Evolutionary conservation across 2,113 vertebrate species (phyloP).

Genomic region (Myiozetetes cayanensis): DNA sequence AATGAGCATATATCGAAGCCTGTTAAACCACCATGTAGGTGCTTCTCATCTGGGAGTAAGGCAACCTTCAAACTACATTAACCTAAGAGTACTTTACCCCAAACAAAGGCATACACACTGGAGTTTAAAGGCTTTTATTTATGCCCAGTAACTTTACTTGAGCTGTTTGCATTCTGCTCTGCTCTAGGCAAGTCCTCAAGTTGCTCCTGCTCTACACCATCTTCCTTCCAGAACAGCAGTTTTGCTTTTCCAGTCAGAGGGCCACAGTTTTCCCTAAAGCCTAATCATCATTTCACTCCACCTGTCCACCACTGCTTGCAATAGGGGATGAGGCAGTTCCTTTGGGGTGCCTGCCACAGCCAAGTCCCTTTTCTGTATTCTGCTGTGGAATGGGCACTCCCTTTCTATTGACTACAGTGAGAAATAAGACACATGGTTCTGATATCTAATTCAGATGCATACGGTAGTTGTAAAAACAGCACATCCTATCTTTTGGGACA

Average conservation of each 20-base stretch:
- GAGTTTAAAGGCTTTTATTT: slow-evolving; percentile 35
- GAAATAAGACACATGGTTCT: not conserved
- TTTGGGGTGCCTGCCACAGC: not conserved
- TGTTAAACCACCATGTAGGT: slow-evolving; percentile 15
- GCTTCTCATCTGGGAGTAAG: slow-evolving; percentile 3
- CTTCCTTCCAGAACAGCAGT: not conserved
- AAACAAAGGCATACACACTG: not conserved
- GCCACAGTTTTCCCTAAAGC: not conserved
- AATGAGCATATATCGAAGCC: slow-evolving; percentile 13
- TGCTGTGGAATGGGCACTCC: not conserved
- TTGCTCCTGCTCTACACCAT: not conserved
- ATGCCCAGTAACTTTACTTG: not conserved
- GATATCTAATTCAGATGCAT: not conserved
- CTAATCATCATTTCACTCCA: not conserved
- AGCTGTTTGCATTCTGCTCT: not conserved
- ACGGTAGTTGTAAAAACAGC: not conserved
- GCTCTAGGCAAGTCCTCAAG: not conserved
- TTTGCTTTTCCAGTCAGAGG: not conserved
- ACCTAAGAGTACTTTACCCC: not conserved
- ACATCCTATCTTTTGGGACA: not conserved
- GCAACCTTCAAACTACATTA: slow-evolving; percentile 51
- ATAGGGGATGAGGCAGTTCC: rapidly evolving
- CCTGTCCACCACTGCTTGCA: rapidly evolving
- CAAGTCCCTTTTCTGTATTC: not conserved
- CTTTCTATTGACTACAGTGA: not conserved